phyloP scores from a whole-genome alignment of 2,888 invertebrate species.

The Scaptomyza tumidula region DNA sequence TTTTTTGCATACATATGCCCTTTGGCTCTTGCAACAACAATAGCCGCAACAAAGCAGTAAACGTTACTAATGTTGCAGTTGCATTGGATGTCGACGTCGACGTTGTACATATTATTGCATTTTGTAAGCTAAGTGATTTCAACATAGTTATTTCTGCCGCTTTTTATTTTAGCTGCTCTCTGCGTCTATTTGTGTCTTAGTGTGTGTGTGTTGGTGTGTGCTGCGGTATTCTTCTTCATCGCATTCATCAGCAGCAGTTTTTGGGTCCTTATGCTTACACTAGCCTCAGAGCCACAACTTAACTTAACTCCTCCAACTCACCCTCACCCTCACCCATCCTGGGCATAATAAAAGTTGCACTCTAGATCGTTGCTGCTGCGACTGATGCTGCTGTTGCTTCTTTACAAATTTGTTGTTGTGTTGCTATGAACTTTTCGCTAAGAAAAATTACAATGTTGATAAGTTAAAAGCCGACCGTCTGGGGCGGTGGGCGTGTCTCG shows the following conservation, averaged over 20 bases:
- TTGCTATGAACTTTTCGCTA: conserved; percentile 37
- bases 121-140: conserved; percentile 71
- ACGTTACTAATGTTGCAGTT: conserved; percentile 65
- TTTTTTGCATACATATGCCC: conserved; percentile 44
- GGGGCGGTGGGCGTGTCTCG: conserved; percentile 43
- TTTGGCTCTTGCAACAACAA: conserved; percentile 46
- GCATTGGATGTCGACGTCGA: conserved; percentile 30
- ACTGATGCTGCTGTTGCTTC: conserved; percentile 17
- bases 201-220: conserved; percentile 4
- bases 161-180: conserved; percentile 48
- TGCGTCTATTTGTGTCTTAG: background rate
- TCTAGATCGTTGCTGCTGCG: conserved; percentile 28
- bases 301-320: conserved; percentile 19
- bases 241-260: conserved; percentile 14
- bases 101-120: conserved; percentile 59
- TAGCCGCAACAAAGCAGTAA: conserved; percentile 56
- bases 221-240: conserved; percentile 12
- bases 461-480: conserved; percentile 65
- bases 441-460: conserved; percentile 63
- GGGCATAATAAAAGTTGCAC: conserved; percentile 43
- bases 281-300: conserved; percentile 12
- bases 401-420: conserved; percentile 19
- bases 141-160: conserved; percentile 61
- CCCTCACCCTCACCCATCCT: conserved; percentile 3
- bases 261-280: conserved; percentile 30